Evolutionary conservation across 35 echinoderm and acorn worm species (phyloP), one percentile per base, ranked within the genome.

Genomic region (Ophioderma brevispina): DNA sequence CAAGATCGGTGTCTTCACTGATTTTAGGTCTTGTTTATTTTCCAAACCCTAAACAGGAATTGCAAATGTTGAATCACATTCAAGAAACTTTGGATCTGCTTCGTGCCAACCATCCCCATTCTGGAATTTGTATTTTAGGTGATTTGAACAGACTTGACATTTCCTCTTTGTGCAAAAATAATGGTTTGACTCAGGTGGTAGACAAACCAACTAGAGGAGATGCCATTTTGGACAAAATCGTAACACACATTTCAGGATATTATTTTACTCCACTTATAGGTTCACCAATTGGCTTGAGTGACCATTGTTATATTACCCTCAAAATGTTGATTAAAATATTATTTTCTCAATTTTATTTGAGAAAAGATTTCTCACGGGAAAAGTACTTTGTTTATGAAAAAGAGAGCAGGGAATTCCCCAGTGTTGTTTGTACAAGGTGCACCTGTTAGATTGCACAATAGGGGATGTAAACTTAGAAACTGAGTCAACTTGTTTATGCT

Each of bases 121-220:
- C 87, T 64, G 87, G 87, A 33, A 89, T 89, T 15, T 80, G 39
- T 38, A 89, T 82, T 55, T 35, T 89, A 0, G 87, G 87, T 43
- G 87, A 89, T 38, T 30, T 89, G 25, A 89, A 89, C 36, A 77
- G 78, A 34, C 37, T 89, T 40, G 50, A 89, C 39, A 19, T 89
- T 39, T 50, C 6, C 31, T 35, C 1, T 23, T 37, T 89, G 21
- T 64, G 39, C 42, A 81, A 81, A 23, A 35, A 79, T 34, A 78
- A 89, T 64, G 38, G 31, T 1, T 37, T 89, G 13, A 55, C 18
- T 18, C 78, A 81, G 50, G 78, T 89, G 4, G 87, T 89, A 63
- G 46, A 89, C 52, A 63, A 70, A 40, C 77, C 87, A 17, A 89
- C 87, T 36, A 2, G 87, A 75, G 52, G 50, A 56, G 35, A 63